Evolutionary conservation across 2,113 vertebrate species (phyloP).

Genomic region (Stigmatopora argus): DNA sequence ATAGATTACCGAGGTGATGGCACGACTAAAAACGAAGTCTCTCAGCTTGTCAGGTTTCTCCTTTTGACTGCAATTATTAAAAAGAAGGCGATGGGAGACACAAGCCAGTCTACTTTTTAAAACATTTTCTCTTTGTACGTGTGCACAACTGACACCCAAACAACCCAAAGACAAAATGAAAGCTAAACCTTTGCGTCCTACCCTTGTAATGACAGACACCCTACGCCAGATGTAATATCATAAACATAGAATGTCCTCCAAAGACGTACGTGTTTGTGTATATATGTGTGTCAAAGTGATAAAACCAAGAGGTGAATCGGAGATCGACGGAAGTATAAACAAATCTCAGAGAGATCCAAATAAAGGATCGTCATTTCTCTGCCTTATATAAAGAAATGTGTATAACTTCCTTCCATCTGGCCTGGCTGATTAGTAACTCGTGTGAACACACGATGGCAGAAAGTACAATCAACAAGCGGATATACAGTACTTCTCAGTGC

Average conservation of each 20-base stretch:
- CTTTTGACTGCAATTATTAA: conserved; percentile 60
- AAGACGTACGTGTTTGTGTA: conserved; percentile 9
- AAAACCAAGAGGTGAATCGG: conserved; percentile 35
- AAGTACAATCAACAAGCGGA: conserved; percentile 20
- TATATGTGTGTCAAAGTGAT: conserved; percentile 19
- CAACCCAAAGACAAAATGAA: conserved; percentile 32
- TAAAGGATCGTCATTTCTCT: background rate
- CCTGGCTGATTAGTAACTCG: conserved; percentile 20
- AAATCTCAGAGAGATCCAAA: conserved; percentile 26
- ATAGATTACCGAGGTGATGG: conserved; percentile 46
- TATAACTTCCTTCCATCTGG: conserved; percentile 15
- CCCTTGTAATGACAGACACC: conserved; percentile 17
- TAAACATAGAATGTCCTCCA: conserved; percentile 25
- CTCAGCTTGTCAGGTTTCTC: conserved; percentile 65
- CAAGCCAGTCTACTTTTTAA: conserved; percentile 13
- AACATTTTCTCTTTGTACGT: conserved; percentile 4
- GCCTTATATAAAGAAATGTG: conserved; percentile 1
- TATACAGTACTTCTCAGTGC: conserved; percentile 4
- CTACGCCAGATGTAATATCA: conserved; percentile 35
- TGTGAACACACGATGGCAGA: conserved; percentile 25
- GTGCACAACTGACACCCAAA: conserved; percentile 36
- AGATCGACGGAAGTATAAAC: conserved; percentile 27
- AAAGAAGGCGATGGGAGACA: conserved; percentile 25
- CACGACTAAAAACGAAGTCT: conserved; percentile 55
- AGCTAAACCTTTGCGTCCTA: conserved; percentile 23